Conservation (phyloP, 2,113 vertebrate species). For the Motacilla tschutschensis region DNA sequence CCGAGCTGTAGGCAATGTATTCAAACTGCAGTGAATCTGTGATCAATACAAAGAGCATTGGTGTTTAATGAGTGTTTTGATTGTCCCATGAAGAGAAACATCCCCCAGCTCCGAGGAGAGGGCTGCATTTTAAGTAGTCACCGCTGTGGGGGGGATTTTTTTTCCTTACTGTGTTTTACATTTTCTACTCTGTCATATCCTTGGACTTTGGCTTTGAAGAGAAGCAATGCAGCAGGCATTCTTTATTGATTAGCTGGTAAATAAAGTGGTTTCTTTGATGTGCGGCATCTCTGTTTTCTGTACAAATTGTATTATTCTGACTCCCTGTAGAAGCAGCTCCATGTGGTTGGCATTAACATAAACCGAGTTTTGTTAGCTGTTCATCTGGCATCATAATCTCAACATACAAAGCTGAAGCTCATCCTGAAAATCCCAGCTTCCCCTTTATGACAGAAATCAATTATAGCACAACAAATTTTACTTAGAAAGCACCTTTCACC, state of each 20-base stretch:
- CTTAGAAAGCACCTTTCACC: constrained; percentile 68
- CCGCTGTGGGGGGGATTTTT: constrained; percentile 29
- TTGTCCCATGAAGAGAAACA: constrained; percentile 2
- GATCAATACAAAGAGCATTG: constrained; percentile 14
- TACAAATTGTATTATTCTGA: constrained; percentile 71
- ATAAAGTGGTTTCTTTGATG: constrained; percentile 73
- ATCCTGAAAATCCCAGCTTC: constrained; percentile 50
- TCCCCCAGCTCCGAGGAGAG: neutral
- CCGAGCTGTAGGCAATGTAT: neutral
- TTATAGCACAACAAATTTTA: constrained; percentile 69
- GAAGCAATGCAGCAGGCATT: constrained; percentile 68
- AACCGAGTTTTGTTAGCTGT: constrained; percentile 65
- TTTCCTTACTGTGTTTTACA: constrained; percentile 55
- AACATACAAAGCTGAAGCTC: constrained; percentile 53
- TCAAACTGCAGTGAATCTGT: neutral
- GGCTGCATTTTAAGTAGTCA: constrained; percentile 49
- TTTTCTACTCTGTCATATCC: constrained; percentile 65
- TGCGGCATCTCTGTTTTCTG: constrained; percentile 70
- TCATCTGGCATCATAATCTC: constrained; percentile 65
- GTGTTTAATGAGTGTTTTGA: constrained; percentile 32
- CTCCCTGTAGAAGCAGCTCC: constrained; percentile 65
- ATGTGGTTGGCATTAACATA: constrained; percentile 72
- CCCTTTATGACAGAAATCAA: constrained; percentile 68
- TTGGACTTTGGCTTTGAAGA: constrained; percentile 67
- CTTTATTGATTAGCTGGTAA: constrained; percentile 75